These are phyloP conservation scores for Chymomyza costata DNA, from an alignment of 1,140 invertebrate species.

Conservation along the genomic window DNA sequence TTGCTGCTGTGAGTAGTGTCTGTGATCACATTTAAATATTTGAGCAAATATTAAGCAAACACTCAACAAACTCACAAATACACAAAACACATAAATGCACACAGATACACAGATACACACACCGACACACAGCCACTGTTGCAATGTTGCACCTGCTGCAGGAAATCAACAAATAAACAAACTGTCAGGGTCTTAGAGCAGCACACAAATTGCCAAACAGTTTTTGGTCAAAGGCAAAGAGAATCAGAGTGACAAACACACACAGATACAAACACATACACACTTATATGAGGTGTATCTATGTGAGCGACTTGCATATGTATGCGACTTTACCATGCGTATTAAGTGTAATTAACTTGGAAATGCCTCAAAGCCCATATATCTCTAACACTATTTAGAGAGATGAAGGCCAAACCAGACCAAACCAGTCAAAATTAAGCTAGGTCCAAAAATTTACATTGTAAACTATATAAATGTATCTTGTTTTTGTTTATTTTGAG, in stretches of 20 bases:
- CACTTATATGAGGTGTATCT: neutral
- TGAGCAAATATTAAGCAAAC: slow-evolving; percentile 43
- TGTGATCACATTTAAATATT: slow-evolving; percentile 47
- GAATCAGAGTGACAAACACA: slow-evolving; percentile 4
- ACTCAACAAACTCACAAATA: neutral
- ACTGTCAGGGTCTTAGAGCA: slow-evolving; percentile 22
- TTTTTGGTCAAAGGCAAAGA: slow-evolving; percentile 40
- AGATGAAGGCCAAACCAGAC: neutral
- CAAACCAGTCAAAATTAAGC: too few species aligned
- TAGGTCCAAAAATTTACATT: too few species aligned
- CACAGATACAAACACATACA: slow-evolving; percentile 14
- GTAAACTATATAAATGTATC: too few species aligned
- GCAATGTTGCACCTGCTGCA: slow-evolving; percentile 25
- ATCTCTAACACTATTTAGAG: neutral
- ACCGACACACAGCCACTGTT: neutral
- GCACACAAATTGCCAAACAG: slow-evolving; percentile 62
- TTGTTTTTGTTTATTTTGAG: slow-evolving; percentile 25
- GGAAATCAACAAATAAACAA: slow-evolving; percentile 30
- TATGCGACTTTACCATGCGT: slow-evolving; percentile 33
- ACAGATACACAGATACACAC: slow-evolving; percentile 3
- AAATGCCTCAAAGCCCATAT: slow-evolving; percentile 28
- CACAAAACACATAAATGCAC: slow-evolving; percentile 1
- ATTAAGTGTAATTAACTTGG: slow-evolving; percentile 72
- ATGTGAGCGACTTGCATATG: neutral
- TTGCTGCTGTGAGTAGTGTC: slow-evolving; percentile 14